phyloP scores from a whole-genome alignment of 2,797 vertebrate genomes.

The Eremophila alpestris region DNA sequence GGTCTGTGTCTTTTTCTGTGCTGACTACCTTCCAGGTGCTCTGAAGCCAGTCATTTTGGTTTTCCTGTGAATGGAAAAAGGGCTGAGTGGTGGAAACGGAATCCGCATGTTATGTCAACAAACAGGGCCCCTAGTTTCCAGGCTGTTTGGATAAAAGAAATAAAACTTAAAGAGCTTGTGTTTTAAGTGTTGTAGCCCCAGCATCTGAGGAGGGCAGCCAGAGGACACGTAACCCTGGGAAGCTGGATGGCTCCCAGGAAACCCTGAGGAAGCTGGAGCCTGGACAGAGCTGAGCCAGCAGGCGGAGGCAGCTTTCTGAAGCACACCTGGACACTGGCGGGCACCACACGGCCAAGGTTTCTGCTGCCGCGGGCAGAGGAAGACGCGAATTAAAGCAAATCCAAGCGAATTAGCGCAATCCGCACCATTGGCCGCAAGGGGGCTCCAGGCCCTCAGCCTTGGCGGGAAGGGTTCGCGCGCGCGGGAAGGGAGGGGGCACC shows the following conservation, averaged over 20 bases:
- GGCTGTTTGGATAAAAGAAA: not conserved
- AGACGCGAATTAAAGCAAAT: not conserved
- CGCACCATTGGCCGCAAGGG: conserved; percentile 24
- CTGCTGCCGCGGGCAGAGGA: not conserved
- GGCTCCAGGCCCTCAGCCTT: conserved; percentile 31
- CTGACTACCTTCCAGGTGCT: not conserved
- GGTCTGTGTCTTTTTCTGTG: not conserved
- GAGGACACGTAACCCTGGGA: not conserved
- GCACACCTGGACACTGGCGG: not conserved
- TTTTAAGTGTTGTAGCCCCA: not conserved
- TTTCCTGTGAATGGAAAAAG: not conserved
- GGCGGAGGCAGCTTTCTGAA: not conserved
- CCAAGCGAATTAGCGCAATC: not conserved
- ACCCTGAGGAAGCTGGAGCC: not conserved
- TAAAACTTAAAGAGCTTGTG: not conserved
- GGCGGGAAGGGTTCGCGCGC: not conserved
- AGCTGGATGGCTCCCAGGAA: conserved; percentile 31
- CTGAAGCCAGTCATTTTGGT: not conserved
- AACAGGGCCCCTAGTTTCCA: not conserved
- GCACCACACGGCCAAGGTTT: fast-evolving
- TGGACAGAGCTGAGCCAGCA: not conserved
- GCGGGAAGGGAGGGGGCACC: too few species aligned
- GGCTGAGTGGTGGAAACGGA: not conserved
- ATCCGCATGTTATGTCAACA: not conserved
- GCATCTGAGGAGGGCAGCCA: conserved; percentile 12